Base-by-base conservation (phyloP, 2,113 vertebrate genomes). In the Himantopus leucocephalus region DNA sequence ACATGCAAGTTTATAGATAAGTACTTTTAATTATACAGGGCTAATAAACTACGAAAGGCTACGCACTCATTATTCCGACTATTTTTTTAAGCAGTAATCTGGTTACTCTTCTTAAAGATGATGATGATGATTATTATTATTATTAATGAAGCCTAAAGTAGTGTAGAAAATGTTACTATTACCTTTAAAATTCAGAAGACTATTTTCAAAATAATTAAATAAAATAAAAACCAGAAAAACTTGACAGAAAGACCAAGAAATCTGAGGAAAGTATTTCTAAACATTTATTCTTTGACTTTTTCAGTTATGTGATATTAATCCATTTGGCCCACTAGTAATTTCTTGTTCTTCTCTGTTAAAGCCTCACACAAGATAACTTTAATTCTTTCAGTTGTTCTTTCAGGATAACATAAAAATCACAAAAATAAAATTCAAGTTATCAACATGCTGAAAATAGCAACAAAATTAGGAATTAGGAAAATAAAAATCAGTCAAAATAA, bases 331-430 rank as follows among this genome's bases (percentile, higher is more conserved):
- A 22, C 8, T 60, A 45, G 1, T 5, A 63, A 82, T 80, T 64
- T 34, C 24, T 53, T 48, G 5, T n/a, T 88, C 8, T 56, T 72
- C 10, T 79, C 17, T 80, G 5, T 45, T 77, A 62, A 91, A 45
- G 16, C 3, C 9, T 56, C 50, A 47, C 0, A 1, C 8, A 81
- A 66, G 45, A 0, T 41, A n/a, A 50, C 8, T 58, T 39, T 66
- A 34, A 53, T 47, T 58, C 10, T 45, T 45, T 53, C 14, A 80
- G 8, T 55, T 75, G 5, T 41, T 72, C 20, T 43, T 86, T 64
- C 23, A 90, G 8, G 22, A 39, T 35, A 12, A 79, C 22, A 13
- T 30, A 71, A 88, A 82, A 92, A 47, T 55, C 5, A 71, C 14
- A 37, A 30, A 74, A 89, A 35, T 22, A 39, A 76, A 34, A 52